A percentile compares a stretch with the other conserved stretches of the same genome.
phyloP scores from a whole-genome alignment of 2,113 vertebrate species.

The Halcyon malimbica region DNA sequence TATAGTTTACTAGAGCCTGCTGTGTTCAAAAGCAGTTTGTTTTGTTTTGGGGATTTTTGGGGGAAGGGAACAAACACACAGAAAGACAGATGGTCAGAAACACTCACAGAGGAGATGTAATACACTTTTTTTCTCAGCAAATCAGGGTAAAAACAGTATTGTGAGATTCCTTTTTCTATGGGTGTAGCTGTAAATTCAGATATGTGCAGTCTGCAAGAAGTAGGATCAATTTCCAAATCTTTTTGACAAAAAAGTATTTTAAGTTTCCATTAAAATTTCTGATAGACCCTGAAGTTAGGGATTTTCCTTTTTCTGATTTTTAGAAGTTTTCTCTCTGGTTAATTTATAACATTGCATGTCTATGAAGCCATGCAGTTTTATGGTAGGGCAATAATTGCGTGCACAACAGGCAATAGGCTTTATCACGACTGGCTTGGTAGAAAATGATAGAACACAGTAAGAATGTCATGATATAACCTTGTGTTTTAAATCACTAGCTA shows the following conservation, averaged over 20 bases:
- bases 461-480: not conserved
- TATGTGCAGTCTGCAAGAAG: not conserved
- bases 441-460: not conserved
- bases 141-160: not conserved
- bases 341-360: not conserved
- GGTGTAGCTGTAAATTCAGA: not conserved
- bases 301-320: not conserved
- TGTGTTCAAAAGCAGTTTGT: not conserved
- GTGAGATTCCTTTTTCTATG: not conserved
- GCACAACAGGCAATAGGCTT: not conserved
- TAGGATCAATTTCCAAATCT: not conserved
- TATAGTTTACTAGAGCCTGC: not conserved
- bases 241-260: not conserved
- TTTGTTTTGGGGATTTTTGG: not conserved
- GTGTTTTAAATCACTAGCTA: not conserved
- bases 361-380: not conserved
- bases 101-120: not conserved
- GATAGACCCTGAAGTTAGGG: not conserved
- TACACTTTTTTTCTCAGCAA: not conserved
- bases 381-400: not conserved
- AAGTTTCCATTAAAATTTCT: not conserved
- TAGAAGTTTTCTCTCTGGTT: not conserved
- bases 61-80: not conserved
- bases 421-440: not conserved
- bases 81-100: slow-evolving; percentile 12